These are phyloP conservation scores for Amniataba percoides DNA, from an alignment of 2,797 vertebrate species.

Conservation along the genomic window DNA sequence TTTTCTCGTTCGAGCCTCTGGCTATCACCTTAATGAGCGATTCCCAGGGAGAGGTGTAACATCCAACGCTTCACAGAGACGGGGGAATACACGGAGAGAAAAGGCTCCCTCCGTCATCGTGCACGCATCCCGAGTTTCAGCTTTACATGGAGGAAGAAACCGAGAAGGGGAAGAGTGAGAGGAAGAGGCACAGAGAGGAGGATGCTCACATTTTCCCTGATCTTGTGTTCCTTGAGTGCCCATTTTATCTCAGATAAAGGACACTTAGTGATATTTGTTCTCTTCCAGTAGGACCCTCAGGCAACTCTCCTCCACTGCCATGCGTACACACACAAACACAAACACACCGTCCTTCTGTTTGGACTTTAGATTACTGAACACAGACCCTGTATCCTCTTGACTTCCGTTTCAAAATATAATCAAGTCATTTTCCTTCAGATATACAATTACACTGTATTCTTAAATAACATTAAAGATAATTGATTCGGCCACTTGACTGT, in stretches of 20 bases:
- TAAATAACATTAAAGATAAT: slow-evolving; percentile 65
- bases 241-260: slow-evolving; percentile 68
- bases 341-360: slow-evolving; percentile 17
- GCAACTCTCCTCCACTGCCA: slow-evolving; percentile 35
- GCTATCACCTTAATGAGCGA: slow-evolving; percentile 35
- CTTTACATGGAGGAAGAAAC: slow-evolving; percentile 8
- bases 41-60: slow-evolving; percentile 43
- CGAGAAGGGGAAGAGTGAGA: not conserved
- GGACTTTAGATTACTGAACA: slow-evolving; percentile 41
- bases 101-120: not conserved
- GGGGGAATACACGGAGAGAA: slow-evolving; percentile 12
- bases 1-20: slow-evolving; percentile 22
- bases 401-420: slow-evolving; percentile 56
- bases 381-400: slow-evolving; percentile 55
- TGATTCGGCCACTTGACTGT: slow-evolving; percentile 55
- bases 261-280: slow-evolving; percentile 75
- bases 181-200: slow-evolving; percentile 22
- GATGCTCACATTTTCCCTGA: slow-evolving; percentile 44
- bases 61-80: slow-evolving; percentile 26
- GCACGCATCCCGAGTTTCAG: not conserved
- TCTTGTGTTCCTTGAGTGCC: slow-evolving; percentile 59
- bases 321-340: slow-evolving; percentile 30
- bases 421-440: slow-evolving; percentile 46
- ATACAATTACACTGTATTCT: slow-evolving; percentile 51
- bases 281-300: slow-evolving; percentile 61